A percentile compares a stretch with the other conserved stretches of the same genome.
phyloP scores from a whole-genome alignment of 2,888 invertebrate species.

The Epiblema foenella region DNA sequence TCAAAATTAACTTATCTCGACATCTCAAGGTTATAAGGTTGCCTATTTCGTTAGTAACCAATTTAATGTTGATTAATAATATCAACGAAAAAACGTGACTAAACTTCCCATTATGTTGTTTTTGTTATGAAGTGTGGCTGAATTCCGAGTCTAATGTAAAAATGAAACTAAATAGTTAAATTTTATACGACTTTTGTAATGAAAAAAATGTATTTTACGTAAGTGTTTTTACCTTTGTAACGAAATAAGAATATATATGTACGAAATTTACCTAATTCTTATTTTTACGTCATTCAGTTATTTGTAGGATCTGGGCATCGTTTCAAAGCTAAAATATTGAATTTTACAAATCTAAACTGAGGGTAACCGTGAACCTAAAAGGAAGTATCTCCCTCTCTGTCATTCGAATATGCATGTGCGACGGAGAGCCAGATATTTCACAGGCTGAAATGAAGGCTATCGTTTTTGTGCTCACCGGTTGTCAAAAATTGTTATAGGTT shows the following conservation, averaged over 20 bases:
- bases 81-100: slow-evolving; percentile 11
- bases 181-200: slow-evolving; percentile 6
- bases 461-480: no score
- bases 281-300: background rate
- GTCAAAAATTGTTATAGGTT: no score
- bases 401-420: no score
- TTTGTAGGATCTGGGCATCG: background rate
- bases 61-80: slow-evolving; percentile 6
- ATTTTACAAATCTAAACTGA: no score
- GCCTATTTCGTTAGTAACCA: slow-evolving; percentile 8
- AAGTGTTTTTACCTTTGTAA: slow-evolving; percentile 39
- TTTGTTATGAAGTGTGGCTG: background rate
- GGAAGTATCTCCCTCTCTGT: no score
- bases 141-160: background rate
- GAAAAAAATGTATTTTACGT: slow-evolving; percentile 9
- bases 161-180: background rate
- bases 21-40: slow-evolving; percentile 17
- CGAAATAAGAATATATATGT: slow-evolving; percentile 28
- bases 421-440: no score
- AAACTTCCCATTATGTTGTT: background rate
- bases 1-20: slow-evolving; percentile 20
- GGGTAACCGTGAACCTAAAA: no score
- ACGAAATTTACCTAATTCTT: slow-evolving; percentile 8
- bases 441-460: no score
- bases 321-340: no score